These are phyloP conservation scores for Drosophila pandora DNA, from an alignment of 1,140 invertebrate genomes.

Conservation along the genomic window DNA sequence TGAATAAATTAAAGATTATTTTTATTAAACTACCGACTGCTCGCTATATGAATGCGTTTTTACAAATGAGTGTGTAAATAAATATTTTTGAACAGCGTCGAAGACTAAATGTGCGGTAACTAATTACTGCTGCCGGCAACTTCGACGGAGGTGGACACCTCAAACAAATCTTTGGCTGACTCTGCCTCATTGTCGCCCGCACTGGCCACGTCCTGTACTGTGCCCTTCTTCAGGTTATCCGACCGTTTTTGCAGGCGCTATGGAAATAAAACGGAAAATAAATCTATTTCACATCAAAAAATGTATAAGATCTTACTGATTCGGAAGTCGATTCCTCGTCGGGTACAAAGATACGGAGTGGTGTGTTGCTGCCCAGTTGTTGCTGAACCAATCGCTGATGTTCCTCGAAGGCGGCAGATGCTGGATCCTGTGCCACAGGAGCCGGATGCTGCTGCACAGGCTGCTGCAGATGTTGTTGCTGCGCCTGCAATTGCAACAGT, in stretches of 20 bases:
- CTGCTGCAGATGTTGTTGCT: slow-evolving; percentile 45
- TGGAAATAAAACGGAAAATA: background rate
- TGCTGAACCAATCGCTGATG: slow-evolving; percentile 78
- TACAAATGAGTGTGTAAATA: slow-evolving; percentile 66
- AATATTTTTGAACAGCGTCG: slow-evolving; percentile 51
- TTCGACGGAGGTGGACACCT: slow-evolving; percentile 79
- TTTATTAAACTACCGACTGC: slow-evolving; percentile 77
- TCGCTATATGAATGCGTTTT: slow-evolving; percentile 66
- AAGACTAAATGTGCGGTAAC: slow-evolving; percentile 45
- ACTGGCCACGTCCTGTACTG: slow-evolving; percentile 50
- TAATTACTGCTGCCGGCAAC: slow-evolving; percentile 64
- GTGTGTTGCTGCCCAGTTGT: slow-evolving; percentile 71
- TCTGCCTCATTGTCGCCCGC: slow-evolving; percentile 22
- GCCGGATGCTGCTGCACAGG: slow-evolving; percentile 32
- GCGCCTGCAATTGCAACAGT: slow-evolving; percentile 51
- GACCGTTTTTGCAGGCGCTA: slow-evolving; percentile 76
- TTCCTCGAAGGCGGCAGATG: slow-evolving; percentile 69
- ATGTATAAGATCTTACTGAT: slow-evolving; percentile 31
- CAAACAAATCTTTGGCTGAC: slow-evolving; percentile 64
- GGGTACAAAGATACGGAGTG: slow-evolving; percentile 78
- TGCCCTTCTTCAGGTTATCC: slow-evolving; percentile 56
- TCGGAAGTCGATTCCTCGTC: slow-evolving; percentile 89
- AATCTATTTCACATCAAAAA: background rate
- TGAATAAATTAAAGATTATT: slow-evolving; percentile 57
- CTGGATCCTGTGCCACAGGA: slow-evolving; percentile 53